phyloP scores from a whole-genome alignment of 2,797 vertebrate species.

The Intellagama lesueurii region DNA sequence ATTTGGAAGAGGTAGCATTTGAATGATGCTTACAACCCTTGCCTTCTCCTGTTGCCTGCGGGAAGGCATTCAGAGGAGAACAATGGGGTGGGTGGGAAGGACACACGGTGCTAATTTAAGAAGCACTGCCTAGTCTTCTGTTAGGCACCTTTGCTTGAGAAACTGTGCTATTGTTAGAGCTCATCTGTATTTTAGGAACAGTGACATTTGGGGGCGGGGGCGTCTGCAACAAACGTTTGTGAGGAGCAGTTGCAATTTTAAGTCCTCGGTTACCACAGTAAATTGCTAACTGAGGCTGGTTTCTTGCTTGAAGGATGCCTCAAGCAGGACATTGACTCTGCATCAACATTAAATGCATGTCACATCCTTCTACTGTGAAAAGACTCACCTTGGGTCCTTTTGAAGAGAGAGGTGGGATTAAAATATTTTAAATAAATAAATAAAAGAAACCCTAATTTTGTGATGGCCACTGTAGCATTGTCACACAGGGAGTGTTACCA shows the following conservation, averaged over 20 bases:
- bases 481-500: too few species aligned
- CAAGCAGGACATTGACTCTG: not conserved
- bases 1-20: not conserved
- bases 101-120: slow-evolving; percentile 33
- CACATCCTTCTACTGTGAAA: not conserved
- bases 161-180: slow-evolving; percentile 21
- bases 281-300: not conserved
- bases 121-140: slow-evolving; percentile 13
- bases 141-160: slow-evolving; percentile 19
- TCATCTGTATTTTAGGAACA: not conserved
- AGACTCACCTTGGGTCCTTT: too few species aligned
- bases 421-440: too few species aligned
- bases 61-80: slow-evolving; percentile 1
- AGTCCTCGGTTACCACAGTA: not conserved
- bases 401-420: too few species aligned
- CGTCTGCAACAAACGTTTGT: not conserved
- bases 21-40: not conserved
- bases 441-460: too few species aligned
- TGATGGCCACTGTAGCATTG: too few species aligned
- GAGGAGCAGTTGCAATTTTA: not conserved
- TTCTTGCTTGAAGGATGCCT: not conserved
- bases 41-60: not conserved
- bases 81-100: not conserved
- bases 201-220: not conserved
- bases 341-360: not conserved